phyloP scores from a whole-genome alignment of 1,140 invertebrate species.

The Solenopsis fugax region DNA sequence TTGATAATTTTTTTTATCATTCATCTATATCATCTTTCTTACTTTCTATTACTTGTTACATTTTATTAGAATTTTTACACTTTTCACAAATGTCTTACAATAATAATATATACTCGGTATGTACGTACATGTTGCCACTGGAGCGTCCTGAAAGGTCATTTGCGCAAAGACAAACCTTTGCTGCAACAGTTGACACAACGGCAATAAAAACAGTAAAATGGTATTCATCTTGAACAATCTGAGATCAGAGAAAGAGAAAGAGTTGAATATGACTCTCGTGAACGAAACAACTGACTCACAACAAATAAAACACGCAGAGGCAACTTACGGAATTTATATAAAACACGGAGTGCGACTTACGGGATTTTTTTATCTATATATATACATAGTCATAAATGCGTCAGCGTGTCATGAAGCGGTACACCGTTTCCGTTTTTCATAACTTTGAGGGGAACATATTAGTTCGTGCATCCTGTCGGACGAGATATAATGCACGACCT shows the following conservation, averaged over 20 bases:
- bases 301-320: slow-evolving; percentile 14
- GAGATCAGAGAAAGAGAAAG: neutral
- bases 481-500: slow-evolving; percentile 69
- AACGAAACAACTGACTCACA: neutral
- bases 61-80: neutral
- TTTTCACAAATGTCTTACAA: neutral
- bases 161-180: neutral
- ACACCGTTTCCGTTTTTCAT: slow-evolving; percentile 47
- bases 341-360: neutral
- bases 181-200: neutral
- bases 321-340: neutral
- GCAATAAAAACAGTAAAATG: neutral
- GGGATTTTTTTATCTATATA: slow-evolving; percentile 3
- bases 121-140: slow-evolving; percentile 35
- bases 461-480: slow-evolving; percentile 70
- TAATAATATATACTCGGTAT: neutral
- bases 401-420: neutral
- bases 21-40: neutral
- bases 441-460: slow-evolving; percentile 66
- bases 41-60: neutral
- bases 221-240: slow-evolving; percentile 16
- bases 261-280: neutral
- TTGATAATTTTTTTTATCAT: neutral
- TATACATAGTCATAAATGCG: neutral
- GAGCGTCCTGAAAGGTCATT: neutral